Base-by-base conservation (phyloP, 2,888 invertebrate genomes). In the Papilio protenor region DNA sequence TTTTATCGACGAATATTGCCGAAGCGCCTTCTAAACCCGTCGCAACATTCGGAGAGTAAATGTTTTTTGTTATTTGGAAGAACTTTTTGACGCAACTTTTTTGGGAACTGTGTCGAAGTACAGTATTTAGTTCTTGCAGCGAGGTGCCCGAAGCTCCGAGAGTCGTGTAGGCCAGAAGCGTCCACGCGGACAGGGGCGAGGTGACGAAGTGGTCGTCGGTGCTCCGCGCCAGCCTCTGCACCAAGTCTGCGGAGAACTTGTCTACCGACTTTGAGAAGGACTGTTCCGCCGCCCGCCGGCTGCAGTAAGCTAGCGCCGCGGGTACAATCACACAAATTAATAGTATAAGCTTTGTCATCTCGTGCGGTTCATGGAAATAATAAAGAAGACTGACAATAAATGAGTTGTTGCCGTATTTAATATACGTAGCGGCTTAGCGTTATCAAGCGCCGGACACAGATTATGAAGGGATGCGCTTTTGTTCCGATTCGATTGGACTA, bases 161-260 rank as follows among this genome's bases (percentile, higher is more conserved):
- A 0, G 92, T 89, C 0, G 90, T 78, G 0, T 87, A 83, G 0
- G 93, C 83, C 2, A 94, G 81, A 8, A 94, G 81, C 0, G 88
- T 85, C 94, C 94, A 93, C 27, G 90, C 85, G 0, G 93, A 93
- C 0, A 93, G 80, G 0, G 91, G 88, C 0, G 93, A 93, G 0
- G 88, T 81, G 0, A 93, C 84, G 81, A 93, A 94, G 73, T 94
- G 94, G 45, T 89, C 87, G 0, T 93, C 93, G 0, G 88, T 90
- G n/a, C 92, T 91, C 55, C 86, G 84, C 76, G 83, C 83, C 76
- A 85, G 82, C 82, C 84, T 82, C 73, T 59, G 77, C 33, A 82
- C 74, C 81, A 87, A 81, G 81, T 81, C 81, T 79, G 82, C 75
- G 80, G 82, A 82, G 84, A 82, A 85, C 27, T 88, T 87, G 77